These are phyloP conservation scores for Galendromus occidentalis DNA, from an alignment of 1,140 invertebrate species.

Conservation along the genomic window DNA sequence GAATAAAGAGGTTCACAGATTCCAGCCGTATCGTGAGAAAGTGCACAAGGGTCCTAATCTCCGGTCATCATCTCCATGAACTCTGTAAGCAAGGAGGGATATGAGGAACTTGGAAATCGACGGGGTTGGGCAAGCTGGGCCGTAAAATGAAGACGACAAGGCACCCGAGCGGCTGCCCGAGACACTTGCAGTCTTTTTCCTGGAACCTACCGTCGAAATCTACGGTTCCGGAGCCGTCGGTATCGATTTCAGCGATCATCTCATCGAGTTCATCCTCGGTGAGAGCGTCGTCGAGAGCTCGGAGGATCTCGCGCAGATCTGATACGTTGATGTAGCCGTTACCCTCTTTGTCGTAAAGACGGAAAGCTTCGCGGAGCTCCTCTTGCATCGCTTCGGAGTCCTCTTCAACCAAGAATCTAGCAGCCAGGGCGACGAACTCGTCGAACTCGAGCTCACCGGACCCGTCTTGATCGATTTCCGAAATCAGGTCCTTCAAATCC, in stretches of 20 bases:
- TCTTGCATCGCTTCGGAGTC: conserved; percentile 85
- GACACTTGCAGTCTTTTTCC: too few species aligned
- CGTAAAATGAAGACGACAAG: too few species aligned
- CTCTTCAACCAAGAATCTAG: conserved; percentile 83
- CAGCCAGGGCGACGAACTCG: conserved; percentile 77
- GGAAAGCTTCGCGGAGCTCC: conserved; percentile 75
- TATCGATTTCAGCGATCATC: conserved; percentile 91
- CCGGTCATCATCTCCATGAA: conserved; percentile 93
- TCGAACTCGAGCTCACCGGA: conserved; percentile 82
- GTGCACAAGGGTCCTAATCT: conserved; percentile 44
- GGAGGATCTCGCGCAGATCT: conserved; percentile 68
- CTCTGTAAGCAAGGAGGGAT: conserved; percentile 51
- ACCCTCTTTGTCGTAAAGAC: conserved; percentile 52
- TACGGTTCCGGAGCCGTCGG: conserved; percentile 69
- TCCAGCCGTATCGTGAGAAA: too few species aligned
- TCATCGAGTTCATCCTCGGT: conserved; percentile 76
- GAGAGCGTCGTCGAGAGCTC: conserved; percentile 75
- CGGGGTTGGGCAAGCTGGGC: too few species aligned
- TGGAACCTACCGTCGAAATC: conserved; percentile 49
- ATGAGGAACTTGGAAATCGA: too few species aligned
- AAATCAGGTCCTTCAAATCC: conserved; percentile 79
- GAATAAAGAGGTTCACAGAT: too few species aligned
- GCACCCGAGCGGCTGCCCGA: too few species aligned
- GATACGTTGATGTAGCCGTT: conserved; percentile 89
- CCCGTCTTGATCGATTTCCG: conserved; percentile 85